Percentiles rank a stretch among this genome's conserved stretches.
These are phyloP conservation scores for Nemotelus pantherinus DNA, from an alignment of 2,888 invertebrate genomes.

Conservation along the genomic window DNA sequence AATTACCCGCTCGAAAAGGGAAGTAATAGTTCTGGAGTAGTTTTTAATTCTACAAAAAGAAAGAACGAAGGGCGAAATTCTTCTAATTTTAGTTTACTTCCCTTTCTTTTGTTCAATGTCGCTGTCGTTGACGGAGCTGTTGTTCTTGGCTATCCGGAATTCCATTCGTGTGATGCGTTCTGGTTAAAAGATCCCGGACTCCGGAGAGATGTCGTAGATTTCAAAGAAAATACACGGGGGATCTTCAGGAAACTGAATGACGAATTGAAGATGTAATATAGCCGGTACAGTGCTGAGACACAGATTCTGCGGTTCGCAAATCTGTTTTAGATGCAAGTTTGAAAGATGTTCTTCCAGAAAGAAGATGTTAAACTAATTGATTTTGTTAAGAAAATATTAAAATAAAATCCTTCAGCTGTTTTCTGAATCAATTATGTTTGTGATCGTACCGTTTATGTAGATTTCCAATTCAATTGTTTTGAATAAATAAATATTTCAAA, in stretches of 20 bases:
- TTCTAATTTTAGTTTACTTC: conserved; percentile 39
- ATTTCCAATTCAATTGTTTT: too few species aligned
- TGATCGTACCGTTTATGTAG: too few species aligned
- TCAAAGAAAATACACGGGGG: conserved; percentile 36
- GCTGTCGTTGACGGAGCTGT: not conserved
- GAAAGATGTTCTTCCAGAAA: too few species aligned
- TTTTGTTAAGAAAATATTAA: too few species aligned
- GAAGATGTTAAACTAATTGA: too few species aligned
- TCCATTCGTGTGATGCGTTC: conserved; percentile 33
- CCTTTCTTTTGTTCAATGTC: conserved; percentile 29
- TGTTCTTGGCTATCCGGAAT: conserved; percentile 3
- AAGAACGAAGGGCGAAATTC: conserved; percentile 3
- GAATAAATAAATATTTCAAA: not conserved
- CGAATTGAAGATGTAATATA: not conserved
- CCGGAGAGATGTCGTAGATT: conserved; percentile 21
- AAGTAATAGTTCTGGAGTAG: conserved; percentile 21
- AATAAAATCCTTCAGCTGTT: too few species aligned
- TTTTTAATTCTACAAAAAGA: not conserved
- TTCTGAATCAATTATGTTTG: too few species aligned
- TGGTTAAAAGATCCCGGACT: not conserved
- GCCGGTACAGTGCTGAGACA: not conserved
- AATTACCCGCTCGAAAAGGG: conserved; percentile 21
- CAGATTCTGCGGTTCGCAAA: not conserved
- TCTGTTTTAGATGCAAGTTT: too few species aligned
- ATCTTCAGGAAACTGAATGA: conserved; percentile 29